Evolutionary conservation across 2,888 invertebrate genomes (phyloP), one percentile per base, ranked within the genome.

Genomic region (Halocaridina rubra): DNA sequence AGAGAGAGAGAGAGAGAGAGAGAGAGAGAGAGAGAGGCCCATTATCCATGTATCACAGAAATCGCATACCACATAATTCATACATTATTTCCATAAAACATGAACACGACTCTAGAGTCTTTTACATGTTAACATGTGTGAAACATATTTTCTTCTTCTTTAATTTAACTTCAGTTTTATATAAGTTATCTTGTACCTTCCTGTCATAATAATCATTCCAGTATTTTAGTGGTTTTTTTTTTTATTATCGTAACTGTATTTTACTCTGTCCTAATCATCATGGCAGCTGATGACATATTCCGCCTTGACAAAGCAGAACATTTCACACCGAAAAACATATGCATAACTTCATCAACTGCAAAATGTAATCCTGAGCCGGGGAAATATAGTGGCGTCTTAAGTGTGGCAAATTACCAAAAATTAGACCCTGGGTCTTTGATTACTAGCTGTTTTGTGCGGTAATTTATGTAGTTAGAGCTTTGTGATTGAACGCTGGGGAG

Each of bases 1-100:
- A 67, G 67, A 67, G 67, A 67, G 67, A 67, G 67, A 67, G 67
- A 67, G 22, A 67, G 67, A 67, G 67, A 67, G 67, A 67, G 67
- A 67, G 67, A 67, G 32, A 72, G 72, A 72, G 72, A 72, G 30
- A 32, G 33, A 32, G 72, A 32, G 8, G 13, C 39, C 7, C 13
- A 13, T 39, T 8, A 39, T 39, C 8, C 39, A 39, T 39, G 13
- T 39, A 13, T n/a, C n/a, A n/a, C n/a, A n/a, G n/a, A n/a, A n/a
- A n/a, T n/a, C n/a, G n/a, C n/a, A n/a, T 22, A 19, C 3, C 29
- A n/a, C 57, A 53, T 27, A 13, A 1, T n/a, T 75, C 19, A 16
- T 57, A 10, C 75, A 57, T 27, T 75, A 27, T 24, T 27, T 39
- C 22, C 13, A 7, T 75, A 61, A 8, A 10, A 24, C 24, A 2